Percentiles rank a stretch among this genome's conserved stretches.
These are phyloP conservation scores for Wasmannia auropunctata DNA, from an alignment of 1,140 invertebrate species.

Conservation along the genomic window DNA sequence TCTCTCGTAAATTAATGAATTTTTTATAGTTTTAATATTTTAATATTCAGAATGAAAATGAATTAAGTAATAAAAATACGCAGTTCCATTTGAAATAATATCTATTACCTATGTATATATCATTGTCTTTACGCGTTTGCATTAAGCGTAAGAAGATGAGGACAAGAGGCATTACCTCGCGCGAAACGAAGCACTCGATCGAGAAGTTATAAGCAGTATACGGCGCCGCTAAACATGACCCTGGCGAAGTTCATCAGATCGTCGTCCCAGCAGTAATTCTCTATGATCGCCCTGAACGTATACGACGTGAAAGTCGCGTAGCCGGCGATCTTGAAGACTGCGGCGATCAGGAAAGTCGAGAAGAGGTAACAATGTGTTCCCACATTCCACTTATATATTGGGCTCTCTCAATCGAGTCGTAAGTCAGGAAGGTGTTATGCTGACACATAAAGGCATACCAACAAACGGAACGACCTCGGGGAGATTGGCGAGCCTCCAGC, in stretches of 20 bases:
- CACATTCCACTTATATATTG: constrained; percentile 92
- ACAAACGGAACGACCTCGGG: constrained; percentile 92
- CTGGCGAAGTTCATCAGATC: constrained; percentile 94
- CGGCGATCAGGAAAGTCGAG: constrained; percentile 89
- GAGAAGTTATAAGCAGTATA: constrained; percentile 95
- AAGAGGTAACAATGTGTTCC: constrained; percentile 93
- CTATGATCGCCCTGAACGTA: constrained; percentile 94
- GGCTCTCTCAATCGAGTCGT: constrained; percentile 92
- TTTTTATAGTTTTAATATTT: neutral
- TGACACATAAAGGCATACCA: constrained; percentile 97
- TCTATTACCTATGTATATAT: too few relatives aligned
- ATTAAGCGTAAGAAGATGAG: too few relatives aligned
- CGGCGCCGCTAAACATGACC: constrained; percentile 92
- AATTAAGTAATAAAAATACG: too few relatives aligned
- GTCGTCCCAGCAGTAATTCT: constrained; percentile 96
- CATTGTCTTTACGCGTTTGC: too few relatives aligned
- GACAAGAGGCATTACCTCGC: constrained; percentile 88
- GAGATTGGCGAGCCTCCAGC: constrained; percentile 91
- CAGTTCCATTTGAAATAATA: too few relatives aligned
- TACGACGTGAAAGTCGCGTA: constrained; percentile 94
- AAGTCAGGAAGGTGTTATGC: constrained; percentile 95
- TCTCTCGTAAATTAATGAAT: neutral
- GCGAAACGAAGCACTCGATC: constrained; percentile 94
- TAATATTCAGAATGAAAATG: neutral
- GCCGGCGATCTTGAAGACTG: constrained; percentile 92